Evolutionary conservation across 2,888 invertebrate species (phyloP), one percentile per base, ranked within the genome.

Genomic region (Megastigmus dorsalis): DNA sequence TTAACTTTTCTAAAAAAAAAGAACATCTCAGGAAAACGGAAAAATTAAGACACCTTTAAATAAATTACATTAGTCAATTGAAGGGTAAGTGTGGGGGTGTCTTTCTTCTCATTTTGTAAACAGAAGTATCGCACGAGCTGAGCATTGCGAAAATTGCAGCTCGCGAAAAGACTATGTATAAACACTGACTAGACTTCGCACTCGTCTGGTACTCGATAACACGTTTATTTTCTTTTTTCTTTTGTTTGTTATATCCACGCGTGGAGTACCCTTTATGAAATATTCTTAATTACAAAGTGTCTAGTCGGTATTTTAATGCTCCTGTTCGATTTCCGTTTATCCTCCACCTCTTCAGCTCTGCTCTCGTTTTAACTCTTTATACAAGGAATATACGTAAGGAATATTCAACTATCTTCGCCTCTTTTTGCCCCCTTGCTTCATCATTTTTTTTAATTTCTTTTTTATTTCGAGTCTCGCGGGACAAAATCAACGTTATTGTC

Each of bases 111-210:
- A n/a, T n/a, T n/a, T n/a, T n/a, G n/a, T n/a, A n/a, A n/a, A n/a
- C n/a, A n/a, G n/a, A n/a, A n/a, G n/a, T n/a, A n/a, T n/a, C n/a
- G n/a, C n/a, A n/a, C n/a, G n/a, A n/a, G n/a, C n/a, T n/a, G n/a
- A n/a, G n/a, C n/a, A 15, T 45, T 67, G n/a, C 33, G 30, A 41
- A 38, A 26, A n/a, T n/a, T n/a, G 9, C 18, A 52, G 26, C 20
- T 33, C 54, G 48, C 70, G 23, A 59, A 54, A 59, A 52, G 50
- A 23, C 52, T 68, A 33, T 23, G n/a, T n/a, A n/a, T n/a, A n/a
- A n/a, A 50, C 69, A 66, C 62, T 83, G 84, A 84, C 82, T 84
- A 84, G 82, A 83, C 81, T 81, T 77, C 78, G 82, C 81, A 84
- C 80, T 81, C 80, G 77, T 80, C 79, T 26, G 79, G 77, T 75